Percentiles rank a stretch among this genome's conserved stretches.
Conservation (phyloP, 2,113 vertebrate genomes). For the Cyprinodon variegatus region DNA sequence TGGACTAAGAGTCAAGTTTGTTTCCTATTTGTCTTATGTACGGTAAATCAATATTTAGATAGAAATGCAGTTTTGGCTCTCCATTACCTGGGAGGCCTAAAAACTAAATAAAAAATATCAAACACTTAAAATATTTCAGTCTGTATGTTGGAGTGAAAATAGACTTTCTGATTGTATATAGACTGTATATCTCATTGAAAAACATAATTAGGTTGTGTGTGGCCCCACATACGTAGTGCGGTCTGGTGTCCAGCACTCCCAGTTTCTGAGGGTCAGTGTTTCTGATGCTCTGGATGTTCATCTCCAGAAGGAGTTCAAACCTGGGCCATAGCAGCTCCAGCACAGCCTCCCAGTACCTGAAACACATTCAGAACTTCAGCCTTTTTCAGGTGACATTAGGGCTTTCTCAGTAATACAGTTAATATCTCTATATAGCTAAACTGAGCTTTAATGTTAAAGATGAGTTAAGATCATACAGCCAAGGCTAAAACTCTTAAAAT, state of each 20-base stretch:
- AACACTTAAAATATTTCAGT: too few relatives aligned
- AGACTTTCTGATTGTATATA: not conserved
- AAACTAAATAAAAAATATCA: not conserved
- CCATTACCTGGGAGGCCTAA: not conserved
- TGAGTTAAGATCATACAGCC: too few relatives aligned
- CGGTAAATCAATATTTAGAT: not conserved
- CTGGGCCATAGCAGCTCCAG: conserved; percentile 90
- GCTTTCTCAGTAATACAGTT: too few relatives aligned
- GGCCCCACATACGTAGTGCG: conserved; percentile 83
- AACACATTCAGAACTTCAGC: not conserved
- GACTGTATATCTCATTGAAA: not conserved
- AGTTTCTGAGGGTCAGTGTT: conserved; percentile 91
- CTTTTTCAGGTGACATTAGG: not conserved
- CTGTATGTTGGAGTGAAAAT: too few relatives aligned
- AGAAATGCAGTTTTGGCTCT: not conserved
- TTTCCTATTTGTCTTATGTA: not conserved
- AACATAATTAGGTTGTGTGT: not conserved
- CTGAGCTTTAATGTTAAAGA: too few relatives aligned
- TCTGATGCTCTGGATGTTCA: conserved; percentile 93
- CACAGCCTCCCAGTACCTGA: conserved; percentile 91
- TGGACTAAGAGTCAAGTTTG: not conserved
- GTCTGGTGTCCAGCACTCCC: conserved; percentile 88
- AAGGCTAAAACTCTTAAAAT: too few relatives aligned
- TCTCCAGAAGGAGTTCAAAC: conserved; percentile 89
- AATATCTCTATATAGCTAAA: too few relatives aligned